A percentile compares a stretch with the other conserved stretches of the same genome.
Evolutionary conservation across 2,888 invertebrate species (phyloP).

Genomic region (Microdon myrmicae): DNA sequence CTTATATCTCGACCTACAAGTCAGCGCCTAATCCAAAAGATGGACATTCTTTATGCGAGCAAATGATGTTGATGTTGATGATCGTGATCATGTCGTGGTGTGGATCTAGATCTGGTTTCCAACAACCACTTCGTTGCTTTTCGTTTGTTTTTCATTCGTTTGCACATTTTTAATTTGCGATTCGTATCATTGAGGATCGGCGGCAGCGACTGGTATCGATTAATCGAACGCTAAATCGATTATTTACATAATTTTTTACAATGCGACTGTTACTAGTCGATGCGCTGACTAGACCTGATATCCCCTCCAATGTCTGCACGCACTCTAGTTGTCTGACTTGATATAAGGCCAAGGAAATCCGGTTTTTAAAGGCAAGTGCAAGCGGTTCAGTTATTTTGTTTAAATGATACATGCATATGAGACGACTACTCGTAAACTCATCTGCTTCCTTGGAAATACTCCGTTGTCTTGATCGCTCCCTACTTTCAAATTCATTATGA

Average conservation of each 20-base stretch:
- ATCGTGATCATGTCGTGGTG: conserved; percentile 48
- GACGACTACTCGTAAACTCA: too few relatives aligned
- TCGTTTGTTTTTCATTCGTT: conserved; percentile 7
- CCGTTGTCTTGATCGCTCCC: conserved; percentile 28
- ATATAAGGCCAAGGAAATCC: conserved; percentile 13
- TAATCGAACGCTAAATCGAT: conserved; percentile 42
- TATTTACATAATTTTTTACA: conserved; percentile 51
- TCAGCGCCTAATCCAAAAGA: conserved; percentile 49
- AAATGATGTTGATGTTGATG: conserved; percentile 44
- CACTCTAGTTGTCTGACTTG: conserved; percentile 13
- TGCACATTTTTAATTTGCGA: background rate
- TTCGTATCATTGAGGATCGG: background rate
- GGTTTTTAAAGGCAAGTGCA: background rate
- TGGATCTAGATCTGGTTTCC: conserved; percentile 25
- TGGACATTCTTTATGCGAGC: conserved; percentile 40
- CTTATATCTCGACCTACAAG: conserved; percentile 3
- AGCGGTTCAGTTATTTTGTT: background rate
- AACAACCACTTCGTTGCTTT: conserved; percentile 6
- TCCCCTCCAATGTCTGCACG: conserved; percentile 11
- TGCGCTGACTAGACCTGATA: conserved; percentile 2
- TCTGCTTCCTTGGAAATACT: conserved; percentile 18
- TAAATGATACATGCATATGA: conserved; percentile 7
- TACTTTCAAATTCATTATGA: conserved; percentile 30
- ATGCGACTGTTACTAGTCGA: conserved; percentile 12
- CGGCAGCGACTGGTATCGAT: conserved; percentile 14